These are phyloP conservation scores for Scolopax bukidnonensis DNA, from an alignment of 2,797 vertebrate species.

Conservation along the genomic window DNA sequence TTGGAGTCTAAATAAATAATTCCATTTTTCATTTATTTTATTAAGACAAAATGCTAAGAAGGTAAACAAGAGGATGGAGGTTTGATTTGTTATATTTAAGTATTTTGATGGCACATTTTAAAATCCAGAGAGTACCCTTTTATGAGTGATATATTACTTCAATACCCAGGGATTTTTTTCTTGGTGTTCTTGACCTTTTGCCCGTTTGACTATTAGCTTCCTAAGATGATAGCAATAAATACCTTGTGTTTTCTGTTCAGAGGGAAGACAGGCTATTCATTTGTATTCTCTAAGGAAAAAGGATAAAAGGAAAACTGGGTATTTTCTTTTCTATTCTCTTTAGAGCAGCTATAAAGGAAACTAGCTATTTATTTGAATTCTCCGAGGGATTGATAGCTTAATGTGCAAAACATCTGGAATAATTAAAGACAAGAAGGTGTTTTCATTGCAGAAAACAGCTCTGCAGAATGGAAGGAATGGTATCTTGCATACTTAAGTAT, in stretches of 20 bases:
- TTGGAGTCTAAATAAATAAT: neutral
- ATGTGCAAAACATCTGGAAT: slow-evolving; percentile 68
- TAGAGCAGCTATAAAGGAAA: slow-evolving; percentile 70
- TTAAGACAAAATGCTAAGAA: neutral
- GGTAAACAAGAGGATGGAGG: neutral
- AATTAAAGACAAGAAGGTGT: slow-evolving; percentile 52
- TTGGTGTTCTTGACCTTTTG: slow-evolving; percentile 65
- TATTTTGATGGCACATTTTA: slow-evolving; percentile 17
- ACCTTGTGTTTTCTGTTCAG: slow-evolving; percentile 44
- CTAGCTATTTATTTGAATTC: slow-evolving; percentile 64
- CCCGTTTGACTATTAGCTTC: slow-evolving; percentile 48
- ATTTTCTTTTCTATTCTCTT: slow-evolving; percentile 72
- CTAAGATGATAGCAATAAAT: slow-evolving; percentile 69
- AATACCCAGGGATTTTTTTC: slow-evolving; percentile 46
- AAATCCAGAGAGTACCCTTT: slow-evolving; percentile 24
- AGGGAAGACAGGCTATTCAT: slow-evolving; percentile 59
- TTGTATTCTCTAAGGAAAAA: slow-evolving; percentile 63
- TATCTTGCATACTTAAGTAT: neutral
- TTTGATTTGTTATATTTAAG: neutral
- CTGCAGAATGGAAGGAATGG: neutral
- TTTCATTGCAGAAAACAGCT: slow-evolving; percentile 15
- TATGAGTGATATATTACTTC: slow-evolving; percentile 43
- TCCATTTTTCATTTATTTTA: neutral
- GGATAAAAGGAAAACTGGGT: slow-evolving; percentile 54
- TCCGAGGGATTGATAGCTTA: slow-evolving; percentile 48